Conservation (phyloP, 64 coral and sea anemone genomes). For the Porites lutea region DNA sequence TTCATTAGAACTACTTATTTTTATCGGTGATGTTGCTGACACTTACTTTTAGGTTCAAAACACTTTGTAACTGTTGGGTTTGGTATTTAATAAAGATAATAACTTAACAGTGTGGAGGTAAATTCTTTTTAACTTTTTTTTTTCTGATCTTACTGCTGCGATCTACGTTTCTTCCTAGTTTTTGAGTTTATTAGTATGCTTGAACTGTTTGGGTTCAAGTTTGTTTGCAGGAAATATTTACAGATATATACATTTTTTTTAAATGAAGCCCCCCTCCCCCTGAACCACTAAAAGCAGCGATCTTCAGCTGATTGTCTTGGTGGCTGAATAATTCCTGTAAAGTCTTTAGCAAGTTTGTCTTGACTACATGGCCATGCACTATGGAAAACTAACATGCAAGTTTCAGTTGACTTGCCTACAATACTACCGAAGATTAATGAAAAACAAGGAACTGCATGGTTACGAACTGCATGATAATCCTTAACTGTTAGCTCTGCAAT, state of each 20-base stretch:
- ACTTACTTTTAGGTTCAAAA: not conserved
- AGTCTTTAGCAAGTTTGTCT: slow-evolving; percentile 10
- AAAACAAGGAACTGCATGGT: not conserved
- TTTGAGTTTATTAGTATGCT: too few relatives aligned
- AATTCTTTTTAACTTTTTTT: too few relatives aligned
- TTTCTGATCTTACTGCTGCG: too few relatives aligned
- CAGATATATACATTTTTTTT: too few relatives aligned
- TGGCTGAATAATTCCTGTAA: not conserved
- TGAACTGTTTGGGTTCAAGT: too few relatives aligned
- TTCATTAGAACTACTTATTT: not conserved
- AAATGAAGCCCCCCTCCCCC: too few relatives aligned
- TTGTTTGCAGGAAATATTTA: too few relatives aligned
- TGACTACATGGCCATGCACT: not conserved
- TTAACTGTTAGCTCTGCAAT: slow-evolving; percentile 31
- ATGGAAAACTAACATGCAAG: not conserved
- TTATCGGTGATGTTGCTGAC: not conserved
- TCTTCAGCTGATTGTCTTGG: not conserved
- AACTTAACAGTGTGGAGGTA: not conserved
- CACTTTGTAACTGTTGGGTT: not conserved
- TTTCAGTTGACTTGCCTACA: slow-evolving; percentile 16
- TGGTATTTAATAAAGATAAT: not conserved
- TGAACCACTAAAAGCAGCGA: too few relatives aligned
- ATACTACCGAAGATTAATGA: not conserved
- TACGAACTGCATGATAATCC: not conserved
- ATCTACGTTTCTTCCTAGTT: too few relatives aligned